A percentile compares a stretch with the other conserved stretches of the same genome.
Conservation (phyloP, 2,888 invertebrate species). For the Xanthorhoe spadicearia region DNA sequence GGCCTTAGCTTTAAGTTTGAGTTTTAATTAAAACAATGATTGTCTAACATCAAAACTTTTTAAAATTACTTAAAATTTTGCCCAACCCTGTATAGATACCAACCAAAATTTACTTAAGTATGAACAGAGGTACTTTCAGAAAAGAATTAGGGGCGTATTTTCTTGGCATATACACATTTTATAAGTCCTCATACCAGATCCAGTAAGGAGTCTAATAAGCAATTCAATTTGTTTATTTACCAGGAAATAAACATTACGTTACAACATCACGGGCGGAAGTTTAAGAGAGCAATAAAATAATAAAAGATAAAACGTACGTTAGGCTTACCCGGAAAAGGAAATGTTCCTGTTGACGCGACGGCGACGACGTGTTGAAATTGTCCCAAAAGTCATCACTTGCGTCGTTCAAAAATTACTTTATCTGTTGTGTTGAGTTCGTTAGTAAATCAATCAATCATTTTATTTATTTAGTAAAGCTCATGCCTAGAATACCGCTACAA, state of each 20-base stretch:
- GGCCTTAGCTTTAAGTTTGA: no score
- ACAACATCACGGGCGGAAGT: constrained; percentile 42
- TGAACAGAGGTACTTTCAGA: no score
- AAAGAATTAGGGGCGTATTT: no score
- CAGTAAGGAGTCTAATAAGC: constrained; percentile 11
- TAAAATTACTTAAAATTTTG: no score
- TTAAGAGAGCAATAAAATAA: constrained; percentile 59
- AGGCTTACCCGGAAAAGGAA: constrained; percentile 57
- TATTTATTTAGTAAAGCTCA: no score
- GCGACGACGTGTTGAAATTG: constrained; percentile 55
- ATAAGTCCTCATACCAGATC: neutral
- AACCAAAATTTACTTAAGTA: no score
- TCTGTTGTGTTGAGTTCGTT: constrained; percentile 3
- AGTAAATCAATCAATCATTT: no score
- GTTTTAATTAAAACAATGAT: no score
- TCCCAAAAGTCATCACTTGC: constrained; percentile 44
- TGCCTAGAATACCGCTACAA: neutral
- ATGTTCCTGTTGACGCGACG: constrained; percentile 55
- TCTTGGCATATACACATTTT: neutral
- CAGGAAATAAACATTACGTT: constrained; percentile 41
- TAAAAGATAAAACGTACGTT: constrained; percentile 53
- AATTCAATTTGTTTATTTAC: constrained; percentile 21
- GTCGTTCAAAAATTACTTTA: constrained; percentile 32
- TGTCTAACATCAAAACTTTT: no score
- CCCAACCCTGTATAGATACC: no score